Evolutionary conservation across 2,113 vertebrate genomes (phyloP).

Genomic region (Gallinago paraguaiae): DNA sequence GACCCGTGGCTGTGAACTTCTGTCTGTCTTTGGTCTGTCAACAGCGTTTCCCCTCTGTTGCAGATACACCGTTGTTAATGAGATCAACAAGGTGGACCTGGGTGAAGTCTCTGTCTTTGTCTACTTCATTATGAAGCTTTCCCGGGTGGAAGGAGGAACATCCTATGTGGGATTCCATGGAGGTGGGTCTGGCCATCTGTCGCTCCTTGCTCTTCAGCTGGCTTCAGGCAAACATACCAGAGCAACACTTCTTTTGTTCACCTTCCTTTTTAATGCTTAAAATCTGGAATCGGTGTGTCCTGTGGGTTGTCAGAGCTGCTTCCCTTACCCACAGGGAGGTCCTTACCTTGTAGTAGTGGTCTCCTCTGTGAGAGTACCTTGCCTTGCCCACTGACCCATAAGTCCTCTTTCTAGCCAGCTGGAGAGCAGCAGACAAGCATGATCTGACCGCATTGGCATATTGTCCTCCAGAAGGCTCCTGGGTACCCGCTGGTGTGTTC

Average conservation of each 20-base stretch:
- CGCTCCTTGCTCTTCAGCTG: background rate
- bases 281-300: background rate
- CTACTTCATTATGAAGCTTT: constrained; percentile 91
- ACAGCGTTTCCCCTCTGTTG: background rate
- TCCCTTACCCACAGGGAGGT: background rate
- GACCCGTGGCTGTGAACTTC: accelerated
- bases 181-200: constrained; percentile 70
- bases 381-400: background rate
- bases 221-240: background rate
- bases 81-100: constrained; percentile 83
- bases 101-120: constrained; percentile 75
- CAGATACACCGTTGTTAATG: constrained; percentile 90
- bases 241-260: background rate
- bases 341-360: background rate
- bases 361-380: background rate
- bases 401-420: background rate
- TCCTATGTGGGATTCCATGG: constrained; percentile 92
- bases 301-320: background rate
- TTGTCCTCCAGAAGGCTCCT: background rate
- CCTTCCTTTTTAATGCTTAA: background rate
- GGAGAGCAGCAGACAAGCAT: background rate
- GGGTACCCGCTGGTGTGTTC: accelerated
- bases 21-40: background rate
- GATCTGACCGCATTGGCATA: accelerated
- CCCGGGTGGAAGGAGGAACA: constrained; percentile 84